A percentile compares a stretch with the other conserved stretches of the same genome.
phyloP scores from a whole-genome alignment of 1,140 invertebrate genomes.

The Eubasilissa regina region DNA sequence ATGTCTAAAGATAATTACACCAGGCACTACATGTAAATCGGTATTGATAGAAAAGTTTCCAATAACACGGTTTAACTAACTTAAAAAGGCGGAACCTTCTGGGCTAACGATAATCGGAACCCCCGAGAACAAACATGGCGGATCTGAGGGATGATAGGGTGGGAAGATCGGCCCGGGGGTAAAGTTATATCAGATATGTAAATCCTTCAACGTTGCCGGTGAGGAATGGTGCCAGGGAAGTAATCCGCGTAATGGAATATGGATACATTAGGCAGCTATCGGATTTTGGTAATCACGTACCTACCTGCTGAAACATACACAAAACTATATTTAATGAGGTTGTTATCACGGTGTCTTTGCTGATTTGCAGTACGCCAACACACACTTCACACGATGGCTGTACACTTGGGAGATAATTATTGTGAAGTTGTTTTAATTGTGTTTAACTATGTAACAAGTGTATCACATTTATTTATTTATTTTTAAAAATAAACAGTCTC shows the following conservation, averaged over 20 bases:
- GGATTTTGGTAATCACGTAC: neutral
- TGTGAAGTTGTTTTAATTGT: no score
- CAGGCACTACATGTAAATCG: neutral
- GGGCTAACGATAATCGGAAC: slow-evolving; percentile 24
- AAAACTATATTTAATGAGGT: no score
- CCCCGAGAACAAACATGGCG: neutral
- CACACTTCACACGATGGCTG: no score
- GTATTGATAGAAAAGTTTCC: slow-evolving; percentile 4
- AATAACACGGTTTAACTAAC: slow-evolving; percentile 7
- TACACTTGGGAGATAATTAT: no score
- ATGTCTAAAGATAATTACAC: neutral
- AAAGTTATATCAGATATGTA: slow-evolving; percentile 40
- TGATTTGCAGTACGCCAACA: no score
- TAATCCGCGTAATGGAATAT: slow-evolving; percentile 33
- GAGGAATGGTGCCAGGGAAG: slow-evolving; percentile 1
- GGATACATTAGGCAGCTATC: slow-evolving; percentile 16
- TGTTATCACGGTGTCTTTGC: no score
- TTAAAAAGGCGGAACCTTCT: slow-evolving; percentile 17
- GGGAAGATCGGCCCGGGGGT: neutral
- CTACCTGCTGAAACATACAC: neutral
- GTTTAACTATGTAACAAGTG: no score
- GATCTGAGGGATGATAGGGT: neutral
- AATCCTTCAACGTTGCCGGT: neutral
- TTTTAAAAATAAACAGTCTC: no score
- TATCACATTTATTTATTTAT: no score